Conservation (phyloP, 2,113 vertebrate species). For the Corapipo altera region DNA sequence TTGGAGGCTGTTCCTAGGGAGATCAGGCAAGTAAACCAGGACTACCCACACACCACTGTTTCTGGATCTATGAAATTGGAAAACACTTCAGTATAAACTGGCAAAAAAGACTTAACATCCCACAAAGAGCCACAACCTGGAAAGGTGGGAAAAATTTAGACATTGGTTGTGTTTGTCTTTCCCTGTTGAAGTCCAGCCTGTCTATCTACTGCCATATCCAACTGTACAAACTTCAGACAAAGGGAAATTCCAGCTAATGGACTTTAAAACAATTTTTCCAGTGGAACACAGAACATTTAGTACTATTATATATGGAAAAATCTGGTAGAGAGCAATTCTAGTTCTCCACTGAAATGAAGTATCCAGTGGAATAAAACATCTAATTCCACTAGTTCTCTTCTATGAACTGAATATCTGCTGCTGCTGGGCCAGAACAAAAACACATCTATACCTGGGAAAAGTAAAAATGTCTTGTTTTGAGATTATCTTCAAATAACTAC, state of each 20-base stretch:
- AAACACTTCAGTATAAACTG: neutral
- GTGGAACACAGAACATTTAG: neutral
- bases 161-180: neutral
- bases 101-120: neutral
- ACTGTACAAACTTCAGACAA: neutral
- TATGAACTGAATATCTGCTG: neutral
- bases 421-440: neutral
- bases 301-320: neutral
- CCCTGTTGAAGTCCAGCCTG: neutral
- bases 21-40: neutral
- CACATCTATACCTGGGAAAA: neutral
- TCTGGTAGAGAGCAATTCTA: neutral
- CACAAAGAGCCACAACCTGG: neutral
- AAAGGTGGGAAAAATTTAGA: neutral
- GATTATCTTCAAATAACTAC: neutral
- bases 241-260: neutral
- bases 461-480: neutral
- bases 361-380: neutral
- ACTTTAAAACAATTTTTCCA: conserved; percentile 28
- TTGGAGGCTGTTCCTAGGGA: neutral
- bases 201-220: neutral
- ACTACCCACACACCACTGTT: neutral
- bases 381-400: neutral
- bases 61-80: neutral
- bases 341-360: neutral